Conservation (phyloP, 2,888 invertebrate species). For the Drosophila anomalata region DNA sequence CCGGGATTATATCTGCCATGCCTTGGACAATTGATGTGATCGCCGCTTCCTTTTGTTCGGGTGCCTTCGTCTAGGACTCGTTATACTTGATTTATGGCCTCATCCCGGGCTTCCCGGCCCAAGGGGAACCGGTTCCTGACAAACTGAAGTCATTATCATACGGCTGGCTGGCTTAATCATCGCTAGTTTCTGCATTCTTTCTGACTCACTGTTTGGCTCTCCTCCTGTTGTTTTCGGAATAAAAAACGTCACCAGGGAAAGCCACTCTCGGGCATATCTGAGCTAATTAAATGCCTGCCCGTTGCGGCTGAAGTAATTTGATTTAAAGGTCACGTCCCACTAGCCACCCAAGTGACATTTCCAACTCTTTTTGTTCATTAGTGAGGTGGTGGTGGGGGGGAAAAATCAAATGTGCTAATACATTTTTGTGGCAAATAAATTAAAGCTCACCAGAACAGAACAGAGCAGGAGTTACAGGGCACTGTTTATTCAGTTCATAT, state of each 20-base stretch:
- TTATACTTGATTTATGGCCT: slow-evolving; percentile 36
- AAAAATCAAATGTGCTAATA: slow-evolving; percentile 71
- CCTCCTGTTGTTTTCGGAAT: neutral
- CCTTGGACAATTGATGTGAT: slow-evolving; percentile 21
- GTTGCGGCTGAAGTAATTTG: slow-evolving; percentile 23
- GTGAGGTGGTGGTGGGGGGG: slow-evolving; percentile 19
- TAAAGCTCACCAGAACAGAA: slow-evolving; percentile 15
- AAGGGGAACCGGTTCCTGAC: slow-evolving; percentile 21
- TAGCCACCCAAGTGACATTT: slow-evolving; percentile 17
- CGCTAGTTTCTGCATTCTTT: slow-evolving; percentile 12
- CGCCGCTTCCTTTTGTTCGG: slow-evolving; percentile 15
- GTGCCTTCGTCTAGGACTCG: slow-evolving; percentile 33
- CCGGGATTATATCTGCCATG: slow-evolving; percentile 7
- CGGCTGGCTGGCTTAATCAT: slow-evolving; percentile 23
- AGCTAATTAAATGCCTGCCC: slow-evolving; percentile 5
- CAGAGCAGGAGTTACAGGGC: too few species aligned
- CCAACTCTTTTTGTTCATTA: slow-evolving; percentile 30
- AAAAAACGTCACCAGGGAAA: neutral
- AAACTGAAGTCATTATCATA: slow-evolving; percentile 21
- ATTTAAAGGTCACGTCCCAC: slow-evolving; percentile 29
- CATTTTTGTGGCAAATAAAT: slow-evolving; percentile 57
- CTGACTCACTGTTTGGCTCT: slow-evolving; percentile 24
- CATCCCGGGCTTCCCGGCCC: slow-evolving; percentile 10
- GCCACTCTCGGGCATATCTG: too few species aligned
- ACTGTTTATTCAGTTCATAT: slow-evolving; percentile 26